These are phyloP conservation scores for Scortum barcoo DNA, from an alignment of 2,113 vertebrate genomes.

Conservation along the genomic window DNA sequence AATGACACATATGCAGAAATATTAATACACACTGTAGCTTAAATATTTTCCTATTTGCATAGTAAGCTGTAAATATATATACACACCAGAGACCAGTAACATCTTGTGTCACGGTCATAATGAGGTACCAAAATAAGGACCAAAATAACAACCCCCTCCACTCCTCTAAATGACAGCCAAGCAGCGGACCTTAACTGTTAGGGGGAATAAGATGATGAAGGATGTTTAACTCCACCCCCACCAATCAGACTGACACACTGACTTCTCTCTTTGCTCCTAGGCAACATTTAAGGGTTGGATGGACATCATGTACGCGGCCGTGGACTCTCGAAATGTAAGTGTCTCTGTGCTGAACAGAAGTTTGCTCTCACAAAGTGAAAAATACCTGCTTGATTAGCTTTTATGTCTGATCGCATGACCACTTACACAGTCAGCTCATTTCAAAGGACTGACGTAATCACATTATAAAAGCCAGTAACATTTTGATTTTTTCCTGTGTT, in stretches of 20 bases:
- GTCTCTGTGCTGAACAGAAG: neutral
- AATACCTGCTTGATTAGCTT: neutral
- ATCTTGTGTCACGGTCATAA: neutral
- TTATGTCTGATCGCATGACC: neutral
- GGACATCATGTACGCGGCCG: slow-evolving; percentile 88
- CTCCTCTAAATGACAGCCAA: neutral
- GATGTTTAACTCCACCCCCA: neutral
- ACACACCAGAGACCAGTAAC: neutral
- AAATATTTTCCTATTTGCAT: no score
- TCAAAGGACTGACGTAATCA: neutral
- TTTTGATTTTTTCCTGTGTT: neutral
- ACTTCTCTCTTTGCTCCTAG: slow-evolving; percentile 61
- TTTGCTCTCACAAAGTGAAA: neutral
- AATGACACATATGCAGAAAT: no score
- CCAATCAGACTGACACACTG: neutral
- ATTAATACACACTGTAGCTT: no score
- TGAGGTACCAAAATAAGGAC: neutral
- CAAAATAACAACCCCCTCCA: neutral
- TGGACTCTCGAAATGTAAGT: slow-evolving; percentile 84
- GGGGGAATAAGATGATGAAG: slow-evolving; percentile 7
- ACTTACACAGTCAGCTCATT: neutral
- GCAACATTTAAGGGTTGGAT: slow-evolving; percentile 88
- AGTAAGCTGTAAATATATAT: neutral
- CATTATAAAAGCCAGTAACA: neutral
- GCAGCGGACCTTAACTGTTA: neutral